Evolutionary conservation across 2,113 vertebrate species (phyloP).

Genomic region (Oreochromis tanganicae): DNA sequence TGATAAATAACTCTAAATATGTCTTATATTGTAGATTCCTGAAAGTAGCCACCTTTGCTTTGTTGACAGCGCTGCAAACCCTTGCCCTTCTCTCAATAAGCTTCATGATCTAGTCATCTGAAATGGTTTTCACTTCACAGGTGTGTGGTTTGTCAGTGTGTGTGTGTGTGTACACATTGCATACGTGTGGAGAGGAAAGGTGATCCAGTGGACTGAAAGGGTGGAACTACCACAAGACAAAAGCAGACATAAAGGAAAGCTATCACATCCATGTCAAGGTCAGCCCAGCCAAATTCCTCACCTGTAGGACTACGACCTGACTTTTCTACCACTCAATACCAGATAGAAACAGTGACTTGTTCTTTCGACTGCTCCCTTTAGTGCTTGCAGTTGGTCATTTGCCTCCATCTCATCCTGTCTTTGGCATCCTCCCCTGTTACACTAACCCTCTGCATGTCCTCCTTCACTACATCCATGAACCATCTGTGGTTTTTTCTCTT

Average conservation of each 20-base stretch:
- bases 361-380: not conserved
- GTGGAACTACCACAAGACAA: not conserved
- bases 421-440: not conserved
- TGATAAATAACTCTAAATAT: not conserved
- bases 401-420: not conserved
- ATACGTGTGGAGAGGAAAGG: not conserved
- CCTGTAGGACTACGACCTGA: not conserved
- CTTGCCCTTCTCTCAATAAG: not conserved
- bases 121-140: not conserved
- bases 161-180: not conserved
- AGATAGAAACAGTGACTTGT: not conserved
- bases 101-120: not conserved
- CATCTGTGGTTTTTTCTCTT: not conserved
- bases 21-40: not conserved
- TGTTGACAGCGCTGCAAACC: not conserved
- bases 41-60: not conserved
- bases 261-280: not conserved
- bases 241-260: not conserved
- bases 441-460: not conserved
- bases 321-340: not conserved
- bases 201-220: not conserved
- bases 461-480: not conserved
- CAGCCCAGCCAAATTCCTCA: not conserved
- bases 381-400: not conserved
- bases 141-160: not conserved